These are phyloP conservation scores for Laspeyria flexula DNA, from an alignment of 2,888 invertebrate species.

Conservation along the genomic window DNA sequence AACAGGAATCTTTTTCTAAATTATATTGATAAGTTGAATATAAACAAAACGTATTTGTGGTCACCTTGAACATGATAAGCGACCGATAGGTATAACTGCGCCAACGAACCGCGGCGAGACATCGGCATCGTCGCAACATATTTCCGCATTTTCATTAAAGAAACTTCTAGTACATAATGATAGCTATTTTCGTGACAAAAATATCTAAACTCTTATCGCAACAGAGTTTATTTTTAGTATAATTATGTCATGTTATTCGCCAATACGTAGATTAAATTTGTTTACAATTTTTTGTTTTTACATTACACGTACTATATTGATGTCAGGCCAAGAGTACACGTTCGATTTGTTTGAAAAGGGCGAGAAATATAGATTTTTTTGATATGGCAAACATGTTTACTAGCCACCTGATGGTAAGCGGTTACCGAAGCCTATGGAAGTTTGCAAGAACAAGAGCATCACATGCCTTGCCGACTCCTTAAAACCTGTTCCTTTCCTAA, in stretches of 20 bases:
- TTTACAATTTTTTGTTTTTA: too few species aligned
- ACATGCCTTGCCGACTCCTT: too few species aligned
- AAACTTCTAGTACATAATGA: neutral
- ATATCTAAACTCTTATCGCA: neutral
- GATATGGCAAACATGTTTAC: too few species aligned
- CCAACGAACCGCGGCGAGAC: neutral
- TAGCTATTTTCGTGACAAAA: neutral
- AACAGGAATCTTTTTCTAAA: constrained; percentile 7
- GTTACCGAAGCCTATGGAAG: too few species aligned
- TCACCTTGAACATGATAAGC: constrained; percentile 12
- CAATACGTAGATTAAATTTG: neutral
- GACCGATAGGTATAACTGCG: neutral
- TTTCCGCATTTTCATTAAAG: constrained; percentile 5
- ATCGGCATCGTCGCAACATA: neutral
- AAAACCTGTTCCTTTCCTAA: too few species aligned
- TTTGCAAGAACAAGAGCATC: too few species aligned
- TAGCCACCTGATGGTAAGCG: too few species aligned
- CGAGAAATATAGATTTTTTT: too few species aligned
- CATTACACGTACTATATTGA: too few species aligned
- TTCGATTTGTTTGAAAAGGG: too few species aligned
- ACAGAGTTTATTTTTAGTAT: constrained; percentile 11
- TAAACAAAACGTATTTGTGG: constrained; percentile 11
- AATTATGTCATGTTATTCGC: constrained; percentile 26
- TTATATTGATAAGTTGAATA: neutral
- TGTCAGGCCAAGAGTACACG: too few species aligned